phyloP scores from a whole-genome alignment of 2,113 vertebrate species.

The Amazona vittata region DNA sequence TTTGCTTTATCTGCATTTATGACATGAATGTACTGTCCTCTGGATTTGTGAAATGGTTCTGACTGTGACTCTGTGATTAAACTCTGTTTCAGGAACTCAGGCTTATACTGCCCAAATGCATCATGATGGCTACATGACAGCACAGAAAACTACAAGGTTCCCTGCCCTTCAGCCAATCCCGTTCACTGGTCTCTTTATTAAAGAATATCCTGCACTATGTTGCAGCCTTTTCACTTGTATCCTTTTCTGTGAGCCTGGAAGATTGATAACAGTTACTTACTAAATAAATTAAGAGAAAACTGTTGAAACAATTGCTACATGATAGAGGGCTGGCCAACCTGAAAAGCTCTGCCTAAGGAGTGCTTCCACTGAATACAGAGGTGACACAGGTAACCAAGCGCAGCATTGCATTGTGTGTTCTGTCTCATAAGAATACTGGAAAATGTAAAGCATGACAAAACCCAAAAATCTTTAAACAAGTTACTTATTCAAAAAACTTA shows the following conservation, averaged over 20 bases:
- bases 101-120: not conserved
- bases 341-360: not conserved
- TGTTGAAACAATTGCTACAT: not conserved
- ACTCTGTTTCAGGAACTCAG: not conserved
- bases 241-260: not conserved
- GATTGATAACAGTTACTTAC: not conserved
- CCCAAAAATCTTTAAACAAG: not conserved
- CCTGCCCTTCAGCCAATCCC: not conserved
- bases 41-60: not conserved
- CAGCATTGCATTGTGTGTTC: not conserved
- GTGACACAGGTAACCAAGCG: not conserved
- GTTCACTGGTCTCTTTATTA: not conserved
- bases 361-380: not conserved
- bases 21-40: not conserved
- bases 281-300: conserved; percentile 10
- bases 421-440: not conserved
- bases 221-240: not conserved
- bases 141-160: not conserved
- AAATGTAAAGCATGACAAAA: not conserved
- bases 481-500: not conserved
- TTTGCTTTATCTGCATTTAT: not conserved
- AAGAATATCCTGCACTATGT: not conserved
- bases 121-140: not conserved
- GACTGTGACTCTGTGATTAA: not conserved
- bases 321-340: not conserved